These are phyloP conservation scores for Stigmatopora argus DNA, from an alignment of 2,113 vertebrate species.

Conservation along the genomic window DNA sequence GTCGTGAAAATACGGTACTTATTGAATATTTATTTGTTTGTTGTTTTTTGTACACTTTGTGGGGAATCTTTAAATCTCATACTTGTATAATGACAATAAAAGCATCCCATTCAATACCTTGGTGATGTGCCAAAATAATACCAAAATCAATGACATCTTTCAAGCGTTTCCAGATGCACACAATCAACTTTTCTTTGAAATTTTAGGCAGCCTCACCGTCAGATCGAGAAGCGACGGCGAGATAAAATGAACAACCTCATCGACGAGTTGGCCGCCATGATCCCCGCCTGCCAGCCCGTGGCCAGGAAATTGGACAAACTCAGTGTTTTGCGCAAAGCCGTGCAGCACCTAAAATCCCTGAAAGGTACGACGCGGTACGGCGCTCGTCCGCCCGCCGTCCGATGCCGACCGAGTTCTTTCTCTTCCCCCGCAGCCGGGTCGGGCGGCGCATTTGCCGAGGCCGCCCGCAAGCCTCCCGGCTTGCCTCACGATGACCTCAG, in stretches of 20 bases:
- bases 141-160: no score
- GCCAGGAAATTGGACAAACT: slow-evolving; percentile 86
- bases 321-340: slow-evolving; percentile 87
- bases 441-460: slow-evolving; percentile 80
- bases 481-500: slow-evolving; percentile 86
- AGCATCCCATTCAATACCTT: no score
- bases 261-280: slow-evolving; percentile 85
- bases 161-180: not conserved
- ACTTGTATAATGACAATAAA: no score
- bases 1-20: no score
- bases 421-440: slow-evolving; percentile 63
- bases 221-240: slow-evolving; percentile 87
- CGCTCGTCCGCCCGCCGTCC: not conserved
- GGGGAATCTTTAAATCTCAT: no score
- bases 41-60: no score
- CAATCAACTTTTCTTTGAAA: not conserved
- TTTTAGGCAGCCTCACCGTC: slow-evolving; percentile 85
- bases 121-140: no score
- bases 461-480: slow-evolving; percentile 86
- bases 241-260: slow-evolving; percentile 96
- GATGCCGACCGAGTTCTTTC: not conserved
- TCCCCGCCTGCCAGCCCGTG: slow-evolving; percentile 87
- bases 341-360: slow-evolving; percentile 87
- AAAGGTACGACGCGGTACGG: slow-evolving; percentile 67
- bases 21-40: no score